A percentile compares a stretch with the other conserved stretches of the same genome.
Conservation (phyloP, 2,888 invertebrate species). For the Amblyteles armatorius region DNA sequence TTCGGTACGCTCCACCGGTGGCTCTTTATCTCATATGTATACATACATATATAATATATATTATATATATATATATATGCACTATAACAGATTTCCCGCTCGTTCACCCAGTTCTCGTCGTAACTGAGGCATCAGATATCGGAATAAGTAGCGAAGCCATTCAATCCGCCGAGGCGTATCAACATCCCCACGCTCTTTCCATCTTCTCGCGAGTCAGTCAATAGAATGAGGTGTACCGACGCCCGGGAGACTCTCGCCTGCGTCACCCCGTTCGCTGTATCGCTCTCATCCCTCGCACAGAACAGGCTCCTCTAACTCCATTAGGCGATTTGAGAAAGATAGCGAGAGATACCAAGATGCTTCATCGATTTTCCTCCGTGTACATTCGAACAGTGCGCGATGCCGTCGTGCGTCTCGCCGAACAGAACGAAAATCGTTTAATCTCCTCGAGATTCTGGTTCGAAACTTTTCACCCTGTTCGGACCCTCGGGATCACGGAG, state of each 20-base stretch:
- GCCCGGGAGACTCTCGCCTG: slow-evolving; percentile 27
- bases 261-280: slow-evolving; percentile 6
- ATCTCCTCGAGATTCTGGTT: slow-evolving; percentile 16
- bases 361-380: slow-evolving; percentile 34
- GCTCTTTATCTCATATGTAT: background rate
- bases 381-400: slow-evolving; percentile 8
- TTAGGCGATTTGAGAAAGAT: slow-evolving; percentile 42
- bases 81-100: background rate
- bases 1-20: background rate
- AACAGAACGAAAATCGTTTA: slow-evolving; percentile 11
- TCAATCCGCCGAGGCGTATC: slow-evolving; percentile 56
- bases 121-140: slow-evolving; percentile 48
- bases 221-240: slow-evolving; percentile 45
- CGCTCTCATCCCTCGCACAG: slow-evolving; percentile 13
- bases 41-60: no score
- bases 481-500: slow-evolving; percentile 1
- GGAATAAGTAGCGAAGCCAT: slow-evolving; percentile 61
- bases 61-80: background rate
- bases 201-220: slow-evolving; percentile 38
- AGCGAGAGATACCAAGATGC: slow-evolving; percentile 23
- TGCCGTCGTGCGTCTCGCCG: background rate
- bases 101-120: background rate
- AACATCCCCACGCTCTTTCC: slow-evolving; percentile 20
- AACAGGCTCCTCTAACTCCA: slow-evolving; percentile 23
- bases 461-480: slow-evolving; percentile 30